phyloP scores from a whole-genome alignment of 1,140 invertebrate genomes.

The Drosophila orena region DNA sequence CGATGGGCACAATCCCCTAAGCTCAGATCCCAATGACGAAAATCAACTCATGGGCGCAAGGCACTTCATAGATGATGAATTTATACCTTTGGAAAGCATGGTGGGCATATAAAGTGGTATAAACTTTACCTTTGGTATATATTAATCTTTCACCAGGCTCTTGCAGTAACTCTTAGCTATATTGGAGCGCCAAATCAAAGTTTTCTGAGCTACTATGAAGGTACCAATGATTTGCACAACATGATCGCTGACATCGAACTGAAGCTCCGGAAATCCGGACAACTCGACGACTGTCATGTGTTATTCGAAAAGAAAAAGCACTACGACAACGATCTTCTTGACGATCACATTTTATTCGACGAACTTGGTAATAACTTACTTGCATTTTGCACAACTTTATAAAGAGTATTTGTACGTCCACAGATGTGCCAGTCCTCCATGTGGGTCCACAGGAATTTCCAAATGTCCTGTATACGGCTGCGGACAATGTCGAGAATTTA shows the following conservation, averaged over 20 bases:
- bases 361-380: constrained; percentile 15
- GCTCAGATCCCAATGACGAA: neutral
- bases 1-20: constrained; percentile 42
- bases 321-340: constrained; percentile 29
- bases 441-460: constrained; percentile 38
- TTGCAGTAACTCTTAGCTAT: constrained; percentile 27
- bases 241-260: constrained; percentile 30
- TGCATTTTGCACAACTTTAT: neutral
- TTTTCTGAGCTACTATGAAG: constrained; percentile 29
- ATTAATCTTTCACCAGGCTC: constrained; percentile 5
- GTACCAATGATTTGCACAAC: constrained; percentile 2
- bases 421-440: constrained; percentile 42
- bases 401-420: neutral
- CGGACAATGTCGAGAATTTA: constrained; percentile 25
- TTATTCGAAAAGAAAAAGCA: constrained; percentile 28
- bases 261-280: constrained; percentile 4
- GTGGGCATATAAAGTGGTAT: constrained; percentile 10
- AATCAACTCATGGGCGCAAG: constrained; percentile 20
- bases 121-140: too few relatives aligned
- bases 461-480: constrained; percentile 12
- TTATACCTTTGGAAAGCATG: constrained; percentile 6
- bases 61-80: constrained; percentile 14
- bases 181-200: constrained; percentile 49
- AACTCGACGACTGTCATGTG: constrained; percentile 25
- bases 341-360: constrained; percentile 47